Conservation (phyloP, 1,140 invertebrate genomes). For the Triops longicaudatus region DNA sequence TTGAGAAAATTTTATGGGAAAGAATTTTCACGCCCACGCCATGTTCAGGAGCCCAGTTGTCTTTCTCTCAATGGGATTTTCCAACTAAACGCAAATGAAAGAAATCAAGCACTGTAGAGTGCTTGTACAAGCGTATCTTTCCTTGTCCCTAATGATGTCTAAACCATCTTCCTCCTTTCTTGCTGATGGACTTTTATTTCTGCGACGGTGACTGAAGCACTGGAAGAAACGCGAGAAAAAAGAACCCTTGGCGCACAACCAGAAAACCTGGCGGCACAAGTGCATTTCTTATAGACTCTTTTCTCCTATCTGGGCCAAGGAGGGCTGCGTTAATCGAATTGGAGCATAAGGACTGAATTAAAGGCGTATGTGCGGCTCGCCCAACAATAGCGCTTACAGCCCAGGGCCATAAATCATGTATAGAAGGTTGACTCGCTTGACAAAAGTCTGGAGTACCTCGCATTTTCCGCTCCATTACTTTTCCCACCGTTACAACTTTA, state of each 20-base stretch:
- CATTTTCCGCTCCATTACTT: not conserved
- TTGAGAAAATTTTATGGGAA: too few species aligned
- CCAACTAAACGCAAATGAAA: not conserved
- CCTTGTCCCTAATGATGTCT: not conserved
- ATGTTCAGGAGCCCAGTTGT: not conserved
- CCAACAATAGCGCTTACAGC: not conserved
- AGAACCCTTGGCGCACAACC: not conserved
- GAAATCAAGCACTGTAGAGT: not conserved
- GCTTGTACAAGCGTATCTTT: not conserved
- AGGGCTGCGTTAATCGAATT: not conserved
- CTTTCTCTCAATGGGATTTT: not conserved
- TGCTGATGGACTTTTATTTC: not conserved
- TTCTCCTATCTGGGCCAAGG: not conserved
- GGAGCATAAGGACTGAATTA: not conserved
- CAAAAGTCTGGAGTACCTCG: not conserved
- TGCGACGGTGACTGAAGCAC: not conserved
- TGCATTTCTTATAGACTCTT: not conserved
- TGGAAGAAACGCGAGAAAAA: not conserved
- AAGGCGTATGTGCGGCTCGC: not conserved
- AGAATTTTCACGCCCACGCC: not conserved
- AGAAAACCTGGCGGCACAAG: not conserved
- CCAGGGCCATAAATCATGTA: not conserved
- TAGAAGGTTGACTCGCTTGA: not conserved
- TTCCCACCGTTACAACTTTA: not conserved
- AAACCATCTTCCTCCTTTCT: not conserved